Percentiles rank a stretch among this genome's conserved stretches.
These are phyloP conservation scores for Hoplodrina blanda DNA, from an alignment of 2,888 invertebrate genomes.

Conservation along the genomic window DNA sequence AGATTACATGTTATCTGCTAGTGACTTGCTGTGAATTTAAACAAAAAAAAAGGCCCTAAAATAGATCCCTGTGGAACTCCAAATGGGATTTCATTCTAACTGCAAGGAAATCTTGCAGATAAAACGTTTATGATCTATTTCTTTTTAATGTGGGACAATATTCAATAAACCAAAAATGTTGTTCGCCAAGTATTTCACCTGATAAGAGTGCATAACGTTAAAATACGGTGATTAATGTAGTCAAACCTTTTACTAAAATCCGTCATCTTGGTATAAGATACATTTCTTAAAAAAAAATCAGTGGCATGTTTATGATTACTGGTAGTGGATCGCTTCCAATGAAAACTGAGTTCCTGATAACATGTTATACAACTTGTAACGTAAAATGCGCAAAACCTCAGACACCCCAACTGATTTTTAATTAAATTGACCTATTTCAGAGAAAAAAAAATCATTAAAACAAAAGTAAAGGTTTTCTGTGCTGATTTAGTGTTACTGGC, in stretches of 20 bases:
- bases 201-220: too few relatives aligned
- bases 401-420: too few relatives aligned
- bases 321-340: too few relatives aligned
- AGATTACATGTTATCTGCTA: too few relatives aligned
- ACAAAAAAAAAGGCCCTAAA: neutral
- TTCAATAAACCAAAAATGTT: rapidly evolving
- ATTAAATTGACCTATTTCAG: too few relatives aligned
- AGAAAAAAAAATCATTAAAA: too few relatives aligned
- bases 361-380: too few relatives aligned
- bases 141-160: neutral
- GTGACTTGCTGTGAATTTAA: neutral
- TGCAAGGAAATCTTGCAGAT: neutral
- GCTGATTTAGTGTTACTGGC: too few relatives aligned
- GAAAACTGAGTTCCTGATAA: too few relatives aligned
- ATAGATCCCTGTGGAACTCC: neutral
- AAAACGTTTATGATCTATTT: neutral
- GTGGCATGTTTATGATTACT: neutral
- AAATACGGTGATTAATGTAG: neutral
- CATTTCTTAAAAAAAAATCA: neutral
- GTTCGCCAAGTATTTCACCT: neutral
- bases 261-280: neutral
- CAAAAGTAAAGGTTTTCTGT: too few relatives aligned
- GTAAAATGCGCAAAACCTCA: too few relatives aligned
- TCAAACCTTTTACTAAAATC: slow-evolving; percentile 14
- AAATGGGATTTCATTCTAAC: neutral